These are phyloP conservation scores for Euproctis similis DNA, from an alignment of 2,888 invertebrate genomes.

Conservation along the genomic window DNA sequence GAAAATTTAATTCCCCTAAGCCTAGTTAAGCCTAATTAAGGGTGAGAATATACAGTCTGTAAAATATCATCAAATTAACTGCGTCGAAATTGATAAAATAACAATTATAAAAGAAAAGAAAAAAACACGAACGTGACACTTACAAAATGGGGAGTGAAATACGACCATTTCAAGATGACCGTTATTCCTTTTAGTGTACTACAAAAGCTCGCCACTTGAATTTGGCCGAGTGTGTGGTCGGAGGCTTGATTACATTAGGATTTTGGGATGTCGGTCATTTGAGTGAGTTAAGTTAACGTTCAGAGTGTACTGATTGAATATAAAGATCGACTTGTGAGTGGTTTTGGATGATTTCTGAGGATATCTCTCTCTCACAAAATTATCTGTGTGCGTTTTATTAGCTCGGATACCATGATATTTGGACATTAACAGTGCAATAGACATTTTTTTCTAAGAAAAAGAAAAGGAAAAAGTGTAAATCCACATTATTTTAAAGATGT, in stretches of 20 bases:
- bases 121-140: slow-evolving; percentile 49
- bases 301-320: slow-evolving; percentile 25
- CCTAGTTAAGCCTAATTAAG: too few species aligned
- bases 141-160: slow-evolving; percentile 35
- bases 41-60: too few species aligned
- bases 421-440: too few species aligned
- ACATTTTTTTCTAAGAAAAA: too few species aligned
- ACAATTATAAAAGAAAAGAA: too few species aligned
- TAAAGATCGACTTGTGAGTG: slow-evolving; percentile 6
- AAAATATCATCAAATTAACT: too few species aligned
- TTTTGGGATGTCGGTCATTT: slow-evolving; percentile 37
- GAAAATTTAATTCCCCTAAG: too few species aligned
- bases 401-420: too few species aligned
- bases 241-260: slow-evolving; percentile 53
- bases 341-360: slow-evolving; percentile 3
- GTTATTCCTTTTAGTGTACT: slow-evolving; percentile 33
- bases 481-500: too few species aligned
- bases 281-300: slow-evolving; percentile 47
- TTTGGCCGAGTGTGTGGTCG: slow-evolving; percentile 40
- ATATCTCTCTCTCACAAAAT: background rate
- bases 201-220: slow-evolving; percentile 36
- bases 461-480: too few species aligned
- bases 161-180: slow-evolving; percentile 31
- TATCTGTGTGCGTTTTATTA: background rate
- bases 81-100: too few species aligned